A percentile compares a stretch with the other conserved stretches of the same genome.
phyloP scores from a whole-genome alignment of 2,888 invertebrate species.

The Dioctria linearis region DNA sequence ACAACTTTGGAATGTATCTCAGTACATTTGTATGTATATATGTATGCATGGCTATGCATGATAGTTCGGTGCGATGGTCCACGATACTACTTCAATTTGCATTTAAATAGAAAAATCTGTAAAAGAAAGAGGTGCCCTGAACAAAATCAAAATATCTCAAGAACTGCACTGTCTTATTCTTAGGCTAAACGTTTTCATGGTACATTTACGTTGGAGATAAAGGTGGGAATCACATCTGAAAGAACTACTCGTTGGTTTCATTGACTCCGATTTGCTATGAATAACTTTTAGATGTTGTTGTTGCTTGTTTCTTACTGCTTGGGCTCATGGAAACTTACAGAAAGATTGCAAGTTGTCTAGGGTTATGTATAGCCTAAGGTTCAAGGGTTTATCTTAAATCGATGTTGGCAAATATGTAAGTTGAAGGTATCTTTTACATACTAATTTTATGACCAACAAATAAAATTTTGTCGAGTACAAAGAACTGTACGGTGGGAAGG shows the following conservation, averaged over 20 bases:
- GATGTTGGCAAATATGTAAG: no score
- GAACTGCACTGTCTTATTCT: neutral
- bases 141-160: conserved; percentile 46
- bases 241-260: neutral
- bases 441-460: no score
- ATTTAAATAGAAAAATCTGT: conserved; percentile 56
- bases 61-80: conserved; percentile 32
- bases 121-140: conserved; percentile 37
- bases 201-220: conserved; percentile 41
- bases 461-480: no score
- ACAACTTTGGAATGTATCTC: neutral
- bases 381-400: no score
- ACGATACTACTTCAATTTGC: conserved; percentile 46
- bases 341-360: no score
- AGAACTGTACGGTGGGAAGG: no score
- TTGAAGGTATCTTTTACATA: no score
- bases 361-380: no score
- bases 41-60: neutral
- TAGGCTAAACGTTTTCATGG: conserved; percentile 29
- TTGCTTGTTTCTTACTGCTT: no score
- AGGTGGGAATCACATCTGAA: conserved; percentile 35
- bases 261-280: no score
- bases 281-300: no score
- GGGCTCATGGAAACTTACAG: no score
- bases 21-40: neutral